Conservation (phyloP, 2,888 invertebrate genomes). For the Acanthosoma haemorrhoidale region DNA sequence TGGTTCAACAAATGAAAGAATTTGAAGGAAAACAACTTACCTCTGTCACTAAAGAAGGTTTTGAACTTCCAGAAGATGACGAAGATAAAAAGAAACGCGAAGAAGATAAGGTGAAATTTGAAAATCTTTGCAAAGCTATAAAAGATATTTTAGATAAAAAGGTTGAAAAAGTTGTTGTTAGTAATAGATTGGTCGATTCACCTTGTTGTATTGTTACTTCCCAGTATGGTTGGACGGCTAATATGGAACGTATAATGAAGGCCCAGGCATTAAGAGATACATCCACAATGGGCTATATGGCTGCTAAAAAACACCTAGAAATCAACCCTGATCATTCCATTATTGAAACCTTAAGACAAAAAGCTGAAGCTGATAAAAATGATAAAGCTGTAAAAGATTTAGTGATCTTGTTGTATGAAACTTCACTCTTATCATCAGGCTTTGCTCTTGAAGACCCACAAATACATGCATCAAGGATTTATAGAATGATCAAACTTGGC, state of each 20-base stretch:
- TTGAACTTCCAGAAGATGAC: constrained; percentile 95
- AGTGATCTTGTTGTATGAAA: constrained; percentile 92
- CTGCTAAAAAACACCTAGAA: constrained; percentile 99
- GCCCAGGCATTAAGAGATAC: constrained; percentile 96
- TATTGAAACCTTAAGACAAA: constrained; percentile 81
- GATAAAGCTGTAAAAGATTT: constrained; percentile 98
- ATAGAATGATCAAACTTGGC: constrained; percentile 98
- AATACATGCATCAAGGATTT: constrained; percentile 90
- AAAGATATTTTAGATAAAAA: too few species aligned
- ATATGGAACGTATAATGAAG: constrained; percentile 99
- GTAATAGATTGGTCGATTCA: constrained; percentile 91
- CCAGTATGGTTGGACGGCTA: constrained; percentile 99
- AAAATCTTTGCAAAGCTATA: constrained; percentile 77
- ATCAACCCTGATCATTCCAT: constrained; percentile 90
- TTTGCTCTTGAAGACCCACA: constrained; percentile 94
- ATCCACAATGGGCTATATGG: constrained; percentile 99
- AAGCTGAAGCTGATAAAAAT: constrained; percentile 93
- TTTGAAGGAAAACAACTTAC: constrained; percentile 94
- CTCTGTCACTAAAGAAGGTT: constrained; percentile 95
- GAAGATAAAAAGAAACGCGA: constrained; percentile 98
- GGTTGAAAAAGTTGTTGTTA: too few species aligned
- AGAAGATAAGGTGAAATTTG: constrained; percentile 74
- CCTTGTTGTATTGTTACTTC: constrained; percentile 99
- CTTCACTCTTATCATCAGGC: constrained; percentile 90
- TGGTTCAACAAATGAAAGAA: constrained; percentile 97